Conservation (phyloP, 2,797 vertebrate genomes). For the Eulemur coronatus region DNA sequence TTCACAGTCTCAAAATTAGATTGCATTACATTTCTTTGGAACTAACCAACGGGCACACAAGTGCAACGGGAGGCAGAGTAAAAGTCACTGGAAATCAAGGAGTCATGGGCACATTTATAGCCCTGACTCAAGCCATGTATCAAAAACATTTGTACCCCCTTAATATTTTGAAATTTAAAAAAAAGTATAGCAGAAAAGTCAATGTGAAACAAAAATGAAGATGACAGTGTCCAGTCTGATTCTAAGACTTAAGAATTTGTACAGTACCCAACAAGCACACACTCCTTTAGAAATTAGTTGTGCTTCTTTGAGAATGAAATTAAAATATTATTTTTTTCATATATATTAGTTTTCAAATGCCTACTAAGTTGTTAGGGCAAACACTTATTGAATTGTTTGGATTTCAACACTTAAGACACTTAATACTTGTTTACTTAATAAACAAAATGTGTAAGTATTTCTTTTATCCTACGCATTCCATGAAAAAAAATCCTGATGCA, state of each 20-base stretch:
- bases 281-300: neutral
- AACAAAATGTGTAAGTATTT: neutral
- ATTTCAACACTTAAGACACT: neutral
- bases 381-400: neutral
- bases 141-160: neutral
- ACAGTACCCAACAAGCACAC: neutral
- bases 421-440: neutral
- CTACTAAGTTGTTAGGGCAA: neutral
- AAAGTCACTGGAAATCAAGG: neutral
- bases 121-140: neutral
- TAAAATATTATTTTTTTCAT: neutral
- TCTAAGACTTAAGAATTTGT: neutral
- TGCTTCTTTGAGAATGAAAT: neutral
- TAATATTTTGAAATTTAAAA: neutral
- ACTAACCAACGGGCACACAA: neutral
- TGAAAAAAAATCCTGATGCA: neutral
- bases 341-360: neutral
- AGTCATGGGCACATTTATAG: neutral
- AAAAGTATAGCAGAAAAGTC: neutral
- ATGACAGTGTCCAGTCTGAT: neutral
- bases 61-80: neutral
- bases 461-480: neutral
- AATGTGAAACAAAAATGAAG: neutral
- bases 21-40: neutral
- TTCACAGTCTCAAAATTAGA: constrained; percentile 23